phyloP scores from a whole-genome alignment of 2,888 invertebrate genomes.

The Pogonocherus hispidulus region DNA sequence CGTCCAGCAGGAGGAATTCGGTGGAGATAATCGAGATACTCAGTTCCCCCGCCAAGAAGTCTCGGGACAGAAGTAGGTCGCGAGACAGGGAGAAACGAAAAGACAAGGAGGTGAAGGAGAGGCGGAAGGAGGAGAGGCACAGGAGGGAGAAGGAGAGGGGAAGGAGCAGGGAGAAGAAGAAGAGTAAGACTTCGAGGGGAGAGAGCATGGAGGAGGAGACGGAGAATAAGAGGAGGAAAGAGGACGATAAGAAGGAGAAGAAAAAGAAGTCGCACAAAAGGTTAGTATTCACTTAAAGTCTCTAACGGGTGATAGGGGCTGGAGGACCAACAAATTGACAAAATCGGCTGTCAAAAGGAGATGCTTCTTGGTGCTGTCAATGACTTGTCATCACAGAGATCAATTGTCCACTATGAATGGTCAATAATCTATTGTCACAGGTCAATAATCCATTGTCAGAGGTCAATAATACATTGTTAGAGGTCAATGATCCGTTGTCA shows the following conservation, averaged over 20 bases:
- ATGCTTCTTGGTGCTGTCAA: too few species aligned
- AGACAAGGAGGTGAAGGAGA: constrained; percentile 59
- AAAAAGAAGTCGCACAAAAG: constrained; percentile 70
- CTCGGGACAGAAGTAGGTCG: constrained; percentile 39
- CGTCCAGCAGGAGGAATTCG: constrained; percentile 53
- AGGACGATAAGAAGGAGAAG: constrained; percentile 61
- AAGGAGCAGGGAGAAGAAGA: constrained; percentile 36
- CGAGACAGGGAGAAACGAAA: constrained; percentile 58
- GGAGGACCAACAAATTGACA: too few species aligned
- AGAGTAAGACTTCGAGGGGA: constrained; percentile 35
- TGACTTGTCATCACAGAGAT: too few species aligned
- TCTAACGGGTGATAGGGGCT: background rate
- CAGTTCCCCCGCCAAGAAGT: background rate
- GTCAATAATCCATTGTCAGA: too few species aligned
- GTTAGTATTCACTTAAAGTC: constrained; percentile 42
- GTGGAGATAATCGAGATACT: constrained; percentile 45
- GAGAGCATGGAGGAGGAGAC: constrained; percentile 41
- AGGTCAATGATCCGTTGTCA: too few species aligned
- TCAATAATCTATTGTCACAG: too few species aligned
- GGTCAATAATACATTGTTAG: too few species aligned
- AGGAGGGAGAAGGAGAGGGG: constrained; percentile 33
- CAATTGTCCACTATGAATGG: too few species aligned
- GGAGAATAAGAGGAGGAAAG: constrained; percentile 50
- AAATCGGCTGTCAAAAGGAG: too few species aligned
- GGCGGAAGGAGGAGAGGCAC: constrained; percentile 36